Percentiles rank a stretch among this genome's conserved stretches.
phyloP scores from a whole-genome alignment of 1,140 invertebrate species.

The Eueides isabella region DNA sequence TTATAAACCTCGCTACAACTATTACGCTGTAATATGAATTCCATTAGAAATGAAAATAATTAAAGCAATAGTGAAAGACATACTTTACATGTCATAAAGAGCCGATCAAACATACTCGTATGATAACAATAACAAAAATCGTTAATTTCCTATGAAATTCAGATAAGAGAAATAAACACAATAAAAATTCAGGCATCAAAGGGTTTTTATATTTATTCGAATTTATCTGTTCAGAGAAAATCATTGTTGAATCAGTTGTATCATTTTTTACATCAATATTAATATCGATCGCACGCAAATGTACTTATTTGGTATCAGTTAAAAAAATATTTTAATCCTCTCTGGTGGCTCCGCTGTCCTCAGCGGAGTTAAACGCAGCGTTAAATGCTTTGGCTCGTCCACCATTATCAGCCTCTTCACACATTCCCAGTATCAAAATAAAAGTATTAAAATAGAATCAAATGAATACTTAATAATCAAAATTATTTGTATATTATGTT shows the following conservation, averaged over 20 bases:
- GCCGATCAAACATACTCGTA: not conserved
- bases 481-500: too few relatives aligned
- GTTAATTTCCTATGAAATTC: not conserved
- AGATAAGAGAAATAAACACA: not conserved
- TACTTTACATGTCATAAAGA: not conserved
- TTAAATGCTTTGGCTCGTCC: too few relatives aligned
- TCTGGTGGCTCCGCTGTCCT: too few relatives aligned
- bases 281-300: not conserved
- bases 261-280: not conserved
- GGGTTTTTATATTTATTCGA: not conserved
- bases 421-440: too few relatives aligned
- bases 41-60: not conserved
- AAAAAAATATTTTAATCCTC: too few relatives aligned
- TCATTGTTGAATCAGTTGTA: not conserved
- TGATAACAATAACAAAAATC: not conserved
- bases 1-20: too few relatives aligned
- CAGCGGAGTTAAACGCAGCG: too few relatives aligned
- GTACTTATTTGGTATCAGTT: too few relatives aligned
- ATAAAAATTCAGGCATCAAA: not conserved
- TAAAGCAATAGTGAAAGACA: not conserved
- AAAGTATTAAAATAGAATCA: too few relatives aligned
- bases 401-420: too few relatives aligned
- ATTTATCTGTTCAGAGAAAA: not conserved
- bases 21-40: too few relatives aligned
- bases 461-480: too few relatives aligned